Evolutionary conservation across 2,113 vertebrate species (phyloP), one percentile per base, ranked within the genome.

Genomic region (Anhinga anhinga): DNA sequence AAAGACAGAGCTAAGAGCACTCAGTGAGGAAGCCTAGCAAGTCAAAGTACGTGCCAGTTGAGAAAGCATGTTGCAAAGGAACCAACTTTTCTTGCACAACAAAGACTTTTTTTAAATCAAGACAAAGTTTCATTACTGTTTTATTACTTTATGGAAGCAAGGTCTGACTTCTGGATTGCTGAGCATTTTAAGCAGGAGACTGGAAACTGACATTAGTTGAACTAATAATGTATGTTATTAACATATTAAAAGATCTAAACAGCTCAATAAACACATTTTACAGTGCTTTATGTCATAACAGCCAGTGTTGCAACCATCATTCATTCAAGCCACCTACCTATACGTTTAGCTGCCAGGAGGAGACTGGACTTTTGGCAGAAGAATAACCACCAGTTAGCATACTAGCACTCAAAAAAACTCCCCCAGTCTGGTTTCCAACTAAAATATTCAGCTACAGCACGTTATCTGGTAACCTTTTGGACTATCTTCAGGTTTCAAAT

Each of bases 301-400:
- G 30, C 12, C 40, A 47, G 13, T 19, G 42, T 36, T 22, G 10
- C 45, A 61, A 42, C 7, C 25, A 13, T 11, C 32, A 30, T 22
- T 71, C 49, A 71, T 73, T 52, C 59, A 58, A 81, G n/a, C 2
- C 30, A 47, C 6, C 10, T 32, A 16, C 9, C n/a, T n/a, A n/a
- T n/a, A 53, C 0, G 0, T n/a, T 72, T 27, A 80, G 14, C 27
- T 62, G 36, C 58, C 40, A 86, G 58, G 11, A 90, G 2, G 9
- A 66, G 81, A 62, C 1, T 2, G 5, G 15, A 53, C 5, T 63
- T 79, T 76, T 69, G 61, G 36, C 47, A 82, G 50, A 78, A 59
- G 17, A 42, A 5, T 12, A 34, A 5, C 3, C 3, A 45, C 4
- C 17, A 30, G 32, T 70, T 62, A 45, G 25, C 22, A 61, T 5